Percentiles rank a stretch among this genome's conserved stretches.
Evolutionary conservation across 2,888 invertebrate genomes (phyloP).

Genomic region (Ptilodon capucinus): DNA sequence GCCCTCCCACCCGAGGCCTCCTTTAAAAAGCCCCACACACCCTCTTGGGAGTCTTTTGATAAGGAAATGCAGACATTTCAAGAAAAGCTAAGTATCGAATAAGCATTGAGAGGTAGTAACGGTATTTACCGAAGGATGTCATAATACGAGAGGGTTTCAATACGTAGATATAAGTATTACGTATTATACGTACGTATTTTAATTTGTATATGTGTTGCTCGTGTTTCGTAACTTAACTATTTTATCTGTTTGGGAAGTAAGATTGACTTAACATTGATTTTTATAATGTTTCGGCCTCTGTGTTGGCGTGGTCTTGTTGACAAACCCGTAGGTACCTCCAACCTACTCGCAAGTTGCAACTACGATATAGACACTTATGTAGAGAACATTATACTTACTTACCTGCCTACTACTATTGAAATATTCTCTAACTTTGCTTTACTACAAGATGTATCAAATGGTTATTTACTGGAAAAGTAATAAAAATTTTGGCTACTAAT

Average conservation of each 20-base stretch:
- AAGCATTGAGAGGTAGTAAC: constrained; percentile 63
- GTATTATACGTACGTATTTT: not conserved
- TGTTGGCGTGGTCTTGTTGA: not conserved
- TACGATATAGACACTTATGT: too few species aligned
- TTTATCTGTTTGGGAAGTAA: not conserved
- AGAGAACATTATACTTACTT: too few species aligned
- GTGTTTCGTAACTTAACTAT: not conserved
- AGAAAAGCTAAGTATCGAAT: constrained; percentile 79
- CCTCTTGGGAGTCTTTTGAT: constrained; percentile 72
- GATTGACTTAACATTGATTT: not conserved
- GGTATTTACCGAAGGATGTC: constrained; percentile 62
- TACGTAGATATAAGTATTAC: constrained; percentile 23
- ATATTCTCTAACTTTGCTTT: too few species aligned
- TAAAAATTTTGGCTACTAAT: too few species aligned
- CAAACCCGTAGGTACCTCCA: not conserved
- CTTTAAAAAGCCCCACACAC: constrained; percentile 68
- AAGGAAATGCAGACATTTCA: constrained; percentile 82
- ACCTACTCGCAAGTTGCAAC: too few species aligned
- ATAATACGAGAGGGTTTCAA: constrained; percentile 45
- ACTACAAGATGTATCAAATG: too few species aligned
- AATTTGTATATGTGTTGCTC: not conserved
- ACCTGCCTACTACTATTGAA: too few species aligned
- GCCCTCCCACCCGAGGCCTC: constrained; percentile 44
- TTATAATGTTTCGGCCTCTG: not conserved
- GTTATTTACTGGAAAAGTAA: too few species aligned